Percentiles rank a stretch among this genome's conserved stretches.
Conservation (phyloP, 2,797 vertebrate species). For the Lophotriccus pileatus region DNA sequence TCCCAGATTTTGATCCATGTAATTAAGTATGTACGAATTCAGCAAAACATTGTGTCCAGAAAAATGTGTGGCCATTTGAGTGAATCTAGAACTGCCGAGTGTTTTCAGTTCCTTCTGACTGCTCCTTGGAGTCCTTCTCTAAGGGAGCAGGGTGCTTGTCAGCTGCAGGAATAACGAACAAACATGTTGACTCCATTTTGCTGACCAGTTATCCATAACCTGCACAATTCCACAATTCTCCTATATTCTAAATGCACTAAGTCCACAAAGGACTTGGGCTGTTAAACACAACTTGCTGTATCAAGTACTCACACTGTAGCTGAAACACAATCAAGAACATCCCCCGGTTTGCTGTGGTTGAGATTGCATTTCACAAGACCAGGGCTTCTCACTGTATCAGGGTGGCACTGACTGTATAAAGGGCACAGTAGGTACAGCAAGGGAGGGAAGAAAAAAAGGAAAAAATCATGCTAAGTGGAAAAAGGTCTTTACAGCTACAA, state of each 20-base stretch:
- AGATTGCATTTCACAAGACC: conserved; percentile 33
- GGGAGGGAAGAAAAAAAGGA: background rate
- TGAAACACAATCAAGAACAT: conserved; percentile 47
- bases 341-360: conserved; percentile 22
- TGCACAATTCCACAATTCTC: conserved; percentile 30
- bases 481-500: conserved; percentile 46
- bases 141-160: conserved; percentile 10
- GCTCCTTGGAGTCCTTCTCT: conserved; percentile 18
- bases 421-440: conserved; percentile 33
- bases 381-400: conserved; percentile 30
- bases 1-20: conserved; percentile 66
- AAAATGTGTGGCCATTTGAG: conserved; percentile 49
- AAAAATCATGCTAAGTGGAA: conserved; percentile 49
- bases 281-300: conserved; percentile 33
- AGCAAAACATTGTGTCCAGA: conserved; percentile 53
- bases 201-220: conserved; percentile 32
- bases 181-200: background rate
- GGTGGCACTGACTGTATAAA: background rate
- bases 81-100: conserved; percentile 30
- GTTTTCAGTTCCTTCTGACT: conserved; percentile 28
- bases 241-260: conserved; percentile 2
- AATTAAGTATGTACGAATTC: conserved; percentile 52
- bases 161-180: conserved; percentile 60
- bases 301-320: conserved; percentile 31
- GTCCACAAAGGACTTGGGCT: conserved; percentile 31